Percentiles rank a stretch among this genome's conserved stretches.
These are phyloP conservation scores for Netelia virgata DNA, from an alignment of 2,888 invertebrate genomes.

Conservation along the genomic window DNA sequence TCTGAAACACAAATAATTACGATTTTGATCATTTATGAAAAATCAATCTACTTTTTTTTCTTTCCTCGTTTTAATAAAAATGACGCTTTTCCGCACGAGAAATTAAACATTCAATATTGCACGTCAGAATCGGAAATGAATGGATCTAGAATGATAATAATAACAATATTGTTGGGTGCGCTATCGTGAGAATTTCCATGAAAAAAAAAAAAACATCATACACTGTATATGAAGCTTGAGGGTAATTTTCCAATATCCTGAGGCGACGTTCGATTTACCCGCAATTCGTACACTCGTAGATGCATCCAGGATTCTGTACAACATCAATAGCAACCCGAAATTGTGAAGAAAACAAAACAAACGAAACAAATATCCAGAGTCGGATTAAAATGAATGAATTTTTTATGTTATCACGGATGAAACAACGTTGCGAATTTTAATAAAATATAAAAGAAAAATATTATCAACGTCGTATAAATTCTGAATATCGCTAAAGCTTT, in stretches of 20 bases:
- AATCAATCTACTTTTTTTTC: too few species aligned
- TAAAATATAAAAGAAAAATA: constrained; percentile 9
- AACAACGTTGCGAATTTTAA: not conserved
- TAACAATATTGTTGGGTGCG: too few species aligned
- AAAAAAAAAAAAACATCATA: not conserved
- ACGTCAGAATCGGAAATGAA: too few species aligned
- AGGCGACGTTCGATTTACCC: constrained; percentile 31
- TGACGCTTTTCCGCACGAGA: too few species aligned
- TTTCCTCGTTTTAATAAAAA: too few species aligned
- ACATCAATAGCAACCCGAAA: not conserved
- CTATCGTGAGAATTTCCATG: not conserved
- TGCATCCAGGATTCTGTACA: not conserved
- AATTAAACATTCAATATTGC: too few species aligned
- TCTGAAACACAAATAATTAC: constrained; percentile 78
- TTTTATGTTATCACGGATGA: constrained; percentile 10
- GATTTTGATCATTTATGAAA: not conserved
- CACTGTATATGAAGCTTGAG: not conserved
- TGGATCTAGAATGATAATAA: too few species aligned
- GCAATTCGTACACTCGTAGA: constrained; percentile 3
- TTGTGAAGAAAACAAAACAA: not conserved
- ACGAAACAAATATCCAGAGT: not conserved
- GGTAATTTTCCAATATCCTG: constrained; percentile 29
- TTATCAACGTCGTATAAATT: not conserved
- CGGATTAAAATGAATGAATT: not conserved
- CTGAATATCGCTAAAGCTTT: not conserved